Evolutionary conservation across 2,797 vertebrate genomes (phyloP).

Genomic region (Babyrousa celebensis): DNA sequence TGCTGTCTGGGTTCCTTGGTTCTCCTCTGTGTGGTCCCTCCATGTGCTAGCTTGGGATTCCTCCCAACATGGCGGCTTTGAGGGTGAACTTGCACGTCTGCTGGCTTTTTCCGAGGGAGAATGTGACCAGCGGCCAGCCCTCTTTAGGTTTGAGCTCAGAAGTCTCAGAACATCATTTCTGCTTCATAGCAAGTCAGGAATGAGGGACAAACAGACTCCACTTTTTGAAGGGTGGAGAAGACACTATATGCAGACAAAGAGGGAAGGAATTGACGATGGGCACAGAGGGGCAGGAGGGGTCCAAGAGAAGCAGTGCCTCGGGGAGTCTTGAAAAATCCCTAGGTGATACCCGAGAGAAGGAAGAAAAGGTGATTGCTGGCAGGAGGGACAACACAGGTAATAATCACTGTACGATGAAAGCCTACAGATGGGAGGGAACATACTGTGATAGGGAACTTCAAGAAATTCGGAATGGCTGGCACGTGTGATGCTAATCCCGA

Average conservation of each 20-base stretch:
- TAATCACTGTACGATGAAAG: background rate
- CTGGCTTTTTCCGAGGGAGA: background rate
- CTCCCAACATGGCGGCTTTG: background rate
- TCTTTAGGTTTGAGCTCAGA: background rate
- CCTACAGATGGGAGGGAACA: background rate
- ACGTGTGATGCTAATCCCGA: background rate
- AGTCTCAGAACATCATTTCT: background rate
- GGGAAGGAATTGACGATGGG: background rate
- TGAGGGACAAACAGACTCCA: background rate
- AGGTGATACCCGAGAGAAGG: background rate
- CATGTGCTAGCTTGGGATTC: no score
- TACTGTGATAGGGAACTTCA: background rate
- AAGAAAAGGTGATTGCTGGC: background rate
- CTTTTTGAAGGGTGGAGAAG: background rate
- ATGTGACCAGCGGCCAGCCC: background rate
- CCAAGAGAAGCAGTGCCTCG: background rate
- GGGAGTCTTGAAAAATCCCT: background rate
- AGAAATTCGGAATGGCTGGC: background rate
- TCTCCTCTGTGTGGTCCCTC: background rate
- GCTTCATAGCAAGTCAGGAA: background rate
- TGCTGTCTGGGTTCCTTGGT: fast-evolving
- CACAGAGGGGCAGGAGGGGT: background rate
- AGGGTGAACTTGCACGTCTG: background rate
- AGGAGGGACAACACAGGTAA: no score
- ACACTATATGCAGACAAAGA: background rate